Percentiles rank a stretch among this genome's conserved stretches.
phyloP scores from a whole-genome alignment of 2,888 invertebrate species.

The Lutraria lutraria region DNA sequence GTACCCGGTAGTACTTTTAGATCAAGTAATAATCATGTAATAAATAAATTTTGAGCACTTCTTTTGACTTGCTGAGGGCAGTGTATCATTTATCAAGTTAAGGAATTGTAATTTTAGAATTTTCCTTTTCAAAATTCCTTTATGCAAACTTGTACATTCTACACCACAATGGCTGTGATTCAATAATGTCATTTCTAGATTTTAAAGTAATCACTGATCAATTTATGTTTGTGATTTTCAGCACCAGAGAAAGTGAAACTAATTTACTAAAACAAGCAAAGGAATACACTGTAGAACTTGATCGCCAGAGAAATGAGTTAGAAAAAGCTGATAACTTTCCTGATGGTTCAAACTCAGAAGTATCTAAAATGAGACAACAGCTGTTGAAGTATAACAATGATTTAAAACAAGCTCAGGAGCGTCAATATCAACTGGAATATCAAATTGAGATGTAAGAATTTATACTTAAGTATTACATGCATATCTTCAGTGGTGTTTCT shows the following conservation, averaged over 20 bases:
- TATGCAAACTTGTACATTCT: too few relatives aligned
- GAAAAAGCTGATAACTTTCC: constrained; percentile 86
- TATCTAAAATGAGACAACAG: constrained; percentile 84
- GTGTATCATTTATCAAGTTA: too few relatives aligned
- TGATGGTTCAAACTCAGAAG: constrained; percentile 85
- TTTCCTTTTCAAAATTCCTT: too few relatives aligned
- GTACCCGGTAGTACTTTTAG: too few relatives aligned
- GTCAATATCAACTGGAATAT: constrained; percentile 86
- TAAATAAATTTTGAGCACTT: too few relatives aligned
- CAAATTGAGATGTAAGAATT: constrained; percentile 85
- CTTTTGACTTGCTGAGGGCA: too few relatives aligned
- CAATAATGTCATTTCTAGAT: too few relatives aligned
- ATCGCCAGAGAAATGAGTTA: constrained; percentile 82
- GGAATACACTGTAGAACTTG: constrained; percentile 80
- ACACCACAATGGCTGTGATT: too few relatives aligned
- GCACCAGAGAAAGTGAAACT: constrained; percentile 85
- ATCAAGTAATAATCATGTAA: too few relatives aligned
- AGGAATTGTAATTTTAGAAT: too few relatives aligned
- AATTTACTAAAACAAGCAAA: constrained; percentile 83
- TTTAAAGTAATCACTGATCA: too few relatives aligned
- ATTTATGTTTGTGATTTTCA: constrained; percentile 59
- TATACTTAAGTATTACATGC: background rate
- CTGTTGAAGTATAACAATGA: constrained; percentile 86
- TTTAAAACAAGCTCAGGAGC: constrained; percentile 83
- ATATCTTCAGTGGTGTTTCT: too few relatives aligned